These are phyloP conservation scores for Argyresthia goedartella DNA, from an alignment of 2,888 invertebrate species.

Conservation along the genomic window DNA sequence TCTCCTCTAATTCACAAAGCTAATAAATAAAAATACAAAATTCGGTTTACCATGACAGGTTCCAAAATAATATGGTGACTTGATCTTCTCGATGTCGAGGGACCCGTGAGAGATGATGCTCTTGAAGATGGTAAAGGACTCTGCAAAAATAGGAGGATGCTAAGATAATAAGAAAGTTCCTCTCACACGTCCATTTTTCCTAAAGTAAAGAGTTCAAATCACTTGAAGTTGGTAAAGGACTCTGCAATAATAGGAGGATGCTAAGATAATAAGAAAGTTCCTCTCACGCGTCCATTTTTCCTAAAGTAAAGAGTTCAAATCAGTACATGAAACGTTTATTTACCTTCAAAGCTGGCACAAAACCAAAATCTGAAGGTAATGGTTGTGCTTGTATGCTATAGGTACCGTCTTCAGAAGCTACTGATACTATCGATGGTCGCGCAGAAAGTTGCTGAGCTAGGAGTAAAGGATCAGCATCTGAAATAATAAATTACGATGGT, in stretches of 20 bases:
- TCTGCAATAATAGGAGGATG: no score
- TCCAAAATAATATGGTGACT: constrained; percentile 54
- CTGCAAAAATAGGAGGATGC: constrained; percentile 19
- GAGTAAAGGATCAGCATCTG: constrained; percentile 57
- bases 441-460: constrained; percentile 62
- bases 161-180: background rate
- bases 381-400: constrained; percentile 51
- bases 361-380: constrained; percentile 56
- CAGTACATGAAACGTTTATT: constrained; percentile 2
- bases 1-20: no score
- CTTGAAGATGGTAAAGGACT: constrained; percentile 49
- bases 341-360: constrained; percentile 55
- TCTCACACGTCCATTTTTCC: no score
- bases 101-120: constrained; percentile 53
- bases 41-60: constrained; percentile 37
- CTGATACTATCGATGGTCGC: constrained; percentile 60
- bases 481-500: background rate
- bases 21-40: no score
- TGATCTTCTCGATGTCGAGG: constrained; percentile 54
- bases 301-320: no score
- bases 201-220: no score
- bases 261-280: no score
- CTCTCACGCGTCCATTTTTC: no score
- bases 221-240: no score
- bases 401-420: constrained; percentile 58